phyloP scores from a whole-genome alignment of 92 coral and sea anemone genomes.

The Epizoanthus stellaris region DNA sequence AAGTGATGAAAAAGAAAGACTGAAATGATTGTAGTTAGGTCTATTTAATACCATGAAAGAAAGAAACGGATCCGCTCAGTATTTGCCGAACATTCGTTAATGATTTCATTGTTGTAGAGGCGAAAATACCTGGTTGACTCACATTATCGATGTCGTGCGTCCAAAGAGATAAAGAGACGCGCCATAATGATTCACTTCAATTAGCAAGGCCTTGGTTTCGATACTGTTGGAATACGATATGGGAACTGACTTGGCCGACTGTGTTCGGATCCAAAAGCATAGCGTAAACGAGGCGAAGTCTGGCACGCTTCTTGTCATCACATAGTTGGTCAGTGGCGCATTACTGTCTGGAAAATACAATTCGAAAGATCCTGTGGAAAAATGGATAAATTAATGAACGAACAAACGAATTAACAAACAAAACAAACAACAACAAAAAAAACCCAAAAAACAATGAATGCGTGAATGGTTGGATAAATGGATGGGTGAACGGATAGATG shows the following conservation, averaged over 20 bases:
- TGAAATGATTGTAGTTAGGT: too few relatives aligned
- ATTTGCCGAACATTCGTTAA: too few relatives aligned
- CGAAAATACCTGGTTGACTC: background rate
- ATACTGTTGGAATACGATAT: slow-evolving; percentile 31
- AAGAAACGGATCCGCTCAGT: too few relatives aligned
- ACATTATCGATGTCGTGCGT: background rate
- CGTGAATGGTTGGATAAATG: background rate
- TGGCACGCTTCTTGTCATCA: slow-evolving; percentile 14
- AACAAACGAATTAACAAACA: background rate
- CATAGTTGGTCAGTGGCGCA: slow-evolving; percentile 11
- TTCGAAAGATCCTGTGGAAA: slow-evolving; percentile 24
- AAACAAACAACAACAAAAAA: background rate
- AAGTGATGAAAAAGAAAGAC: too few relatives aligned
- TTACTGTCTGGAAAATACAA: slow-evolving; percentile 9
- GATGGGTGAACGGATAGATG: background rate
- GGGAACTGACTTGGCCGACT: slow-evolving; percentile 5
- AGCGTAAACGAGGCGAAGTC: slow-evolving; percentile 30
- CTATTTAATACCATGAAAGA: too few relatives aligned
- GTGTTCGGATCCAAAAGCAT: slow-evolving; percentile 13
- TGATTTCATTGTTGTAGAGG: too few relatives aligned
- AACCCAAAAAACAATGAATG: background rate
- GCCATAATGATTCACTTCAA: slow-evolving; percentile 10
- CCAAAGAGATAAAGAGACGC: slow-evolving; percentile 34
- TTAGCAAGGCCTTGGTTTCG: slow-evolving; percentile 2
- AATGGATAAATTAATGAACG: background rate